A percentile compares a stretch with the other conserved stretches of the same genome.
Conservation (phyloP, 30 jellyfish, hydroid and myxozoan species). For the Cassiopea andromeda region DNA sequence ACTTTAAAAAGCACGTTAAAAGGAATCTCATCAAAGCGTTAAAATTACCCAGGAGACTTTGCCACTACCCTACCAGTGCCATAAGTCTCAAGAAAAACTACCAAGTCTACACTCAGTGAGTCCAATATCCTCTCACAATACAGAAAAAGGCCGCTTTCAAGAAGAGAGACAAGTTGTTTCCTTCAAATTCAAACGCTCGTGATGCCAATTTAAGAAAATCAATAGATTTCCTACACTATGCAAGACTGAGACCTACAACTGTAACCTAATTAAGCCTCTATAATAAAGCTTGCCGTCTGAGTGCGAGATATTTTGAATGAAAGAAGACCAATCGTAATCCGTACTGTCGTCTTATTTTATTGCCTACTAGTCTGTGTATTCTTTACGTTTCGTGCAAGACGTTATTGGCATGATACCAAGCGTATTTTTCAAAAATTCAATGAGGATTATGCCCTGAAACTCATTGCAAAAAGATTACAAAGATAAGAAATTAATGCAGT, state of each 20-base stretch:
- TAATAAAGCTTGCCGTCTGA: background rate
- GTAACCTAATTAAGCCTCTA: background rate
- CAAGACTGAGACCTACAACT: background rate
- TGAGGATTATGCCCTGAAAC: background rate
- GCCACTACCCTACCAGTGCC: too few relatives aligned
- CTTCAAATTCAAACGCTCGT: background rate
- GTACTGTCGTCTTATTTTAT: background rate
- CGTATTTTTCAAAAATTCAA: background rate
- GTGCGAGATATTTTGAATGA: slow-evolving; percentile 12
- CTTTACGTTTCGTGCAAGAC: background rate
- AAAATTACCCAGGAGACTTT: too few relatives aligned
- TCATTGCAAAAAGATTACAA: background rate
- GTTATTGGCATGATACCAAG: background rate
- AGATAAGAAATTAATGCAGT: background rate
- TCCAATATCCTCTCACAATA: background rate
- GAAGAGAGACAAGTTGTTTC: background rate
- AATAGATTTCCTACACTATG: background rate
- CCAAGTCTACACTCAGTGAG: background rate
- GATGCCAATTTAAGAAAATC: background rate
- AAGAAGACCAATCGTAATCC: background rate
- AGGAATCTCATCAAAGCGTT: too few relatives aligned
- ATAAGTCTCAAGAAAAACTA: too few relatives aligned
- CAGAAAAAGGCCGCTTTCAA: background rate
- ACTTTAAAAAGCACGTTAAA: too few relatives aligned
- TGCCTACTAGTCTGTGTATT: background rate